A percentile compares a stretch with the other conserved stretches of the same genome.
These are phyloP conservation scores for Saccostrea cuccullata DNA, from an alignment of 1,140 invertebrate species.

Conservation along the genomic window DNA sequence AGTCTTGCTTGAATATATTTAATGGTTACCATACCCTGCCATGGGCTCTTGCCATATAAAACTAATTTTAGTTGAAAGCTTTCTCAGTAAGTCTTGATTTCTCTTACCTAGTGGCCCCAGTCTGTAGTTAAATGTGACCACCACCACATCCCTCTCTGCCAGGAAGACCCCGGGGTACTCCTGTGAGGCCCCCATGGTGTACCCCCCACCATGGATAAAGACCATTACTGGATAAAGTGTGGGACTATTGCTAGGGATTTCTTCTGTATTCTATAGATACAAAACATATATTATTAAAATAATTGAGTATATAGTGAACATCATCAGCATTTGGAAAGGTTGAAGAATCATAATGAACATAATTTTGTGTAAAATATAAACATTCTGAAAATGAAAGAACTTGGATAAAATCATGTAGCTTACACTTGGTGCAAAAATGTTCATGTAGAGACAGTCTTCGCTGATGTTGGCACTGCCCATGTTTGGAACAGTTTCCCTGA, in stretches of 20 bases:
- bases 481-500: constrained; percentile 80
- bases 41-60: background rate
- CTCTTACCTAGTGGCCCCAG: constrained; percentile 92
- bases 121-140: constrained; percentile 98
- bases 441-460: constrained; percentile 97
- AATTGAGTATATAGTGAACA: background rate
- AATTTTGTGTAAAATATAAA: background rate
- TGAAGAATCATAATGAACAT: background rate
- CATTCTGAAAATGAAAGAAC: background rate
- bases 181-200: constrained; percentile 93
- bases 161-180: constrained; percentile 94
- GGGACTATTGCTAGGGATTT: constrained; percentile 84
- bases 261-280: constrained; percentile 62
- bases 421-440: constrained; percentile 94
- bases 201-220: constrained; percentile 98
- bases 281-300: background rate
- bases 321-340: background rate
- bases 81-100: background rate
- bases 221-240: constrained; percentile 98
- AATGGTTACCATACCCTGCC: background rate
- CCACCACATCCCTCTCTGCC: constrained; percentile 93
- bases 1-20: background rate
- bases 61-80: background rate
- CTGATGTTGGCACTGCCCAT: constrained; percentile 84
- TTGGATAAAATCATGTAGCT: constrained; percentile 75